These are phyloP conservation scores for Thunnus maccoyii DNA, from an alignment of 2,113 vertebrate species.

Conservation along the genomic window DNA sequence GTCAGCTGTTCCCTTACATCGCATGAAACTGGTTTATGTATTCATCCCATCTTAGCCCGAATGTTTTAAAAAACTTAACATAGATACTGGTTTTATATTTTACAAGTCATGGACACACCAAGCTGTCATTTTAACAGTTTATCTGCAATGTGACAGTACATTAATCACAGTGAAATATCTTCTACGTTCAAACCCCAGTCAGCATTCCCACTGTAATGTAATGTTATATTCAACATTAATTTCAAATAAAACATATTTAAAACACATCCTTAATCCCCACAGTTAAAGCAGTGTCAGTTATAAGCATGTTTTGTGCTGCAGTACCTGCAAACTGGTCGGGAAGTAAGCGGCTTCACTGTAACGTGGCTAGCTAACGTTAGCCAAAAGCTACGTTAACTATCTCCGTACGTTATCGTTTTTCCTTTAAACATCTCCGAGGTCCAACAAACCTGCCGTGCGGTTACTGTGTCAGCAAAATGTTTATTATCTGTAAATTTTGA, in stretches of 20 bases:
- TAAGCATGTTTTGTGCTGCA: neutral
- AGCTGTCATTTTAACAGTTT: neutral
- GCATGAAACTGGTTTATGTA: neutral
- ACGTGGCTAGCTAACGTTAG: neutral
- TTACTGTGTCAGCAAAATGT: rapidly evolving
- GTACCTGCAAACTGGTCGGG: conserved; percentile 47
- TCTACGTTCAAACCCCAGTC: neutral
- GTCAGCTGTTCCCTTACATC: too few relatives aligned
- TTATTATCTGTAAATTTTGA: neutral
- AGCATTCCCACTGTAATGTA: too few relatives aligned
- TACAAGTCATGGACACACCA: too few relatives aligned
- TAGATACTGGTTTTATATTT: too few relatives aligned
- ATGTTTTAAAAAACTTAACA: neutral
- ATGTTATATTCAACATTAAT: neutral
- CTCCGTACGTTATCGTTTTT: conserved; percentile 2
- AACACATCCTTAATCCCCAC: neutral
- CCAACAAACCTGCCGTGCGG: neutral
- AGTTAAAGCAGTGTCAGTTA: too few relatives aligned
- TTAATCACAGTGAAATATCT: neutral
- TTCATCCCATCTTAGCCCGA: neutral
- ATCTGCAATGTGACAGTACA: neutral
- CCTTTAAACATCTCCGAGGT: conserved; percentile 15
- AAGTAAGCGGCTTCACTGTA: neutral
- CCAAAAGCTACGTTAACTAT: conserved; percentile 50
- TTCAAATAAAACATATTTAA: neutral